Conservation (phyloP, 2,888 invertebrate genomes). For the Cerastoderma edule region DNA sequence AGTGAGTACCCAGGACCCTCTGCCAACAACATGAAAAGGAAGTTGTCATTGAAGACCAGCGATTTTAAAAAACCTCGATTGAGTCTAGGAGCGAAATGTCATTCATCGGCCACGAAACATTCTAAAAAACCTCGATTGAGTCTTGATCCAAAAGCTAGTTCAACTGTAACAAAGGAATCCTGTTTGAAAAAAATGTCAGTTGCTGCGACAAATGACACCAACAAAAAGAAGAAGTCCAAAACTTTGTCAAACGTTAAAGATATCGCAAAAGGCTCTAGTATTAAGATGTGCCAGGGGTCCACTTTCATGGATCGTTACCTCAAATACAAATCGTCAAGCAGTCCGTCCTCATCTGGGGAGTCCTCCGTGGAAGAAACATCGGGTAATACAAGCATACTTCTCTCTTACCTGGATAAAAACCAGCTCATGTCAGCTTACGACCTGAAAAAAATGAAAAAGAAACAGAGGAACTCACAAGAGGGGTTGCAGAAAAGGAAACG, state of each 20-base stretch:
- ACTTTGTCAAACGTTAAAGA: too few species aligned
- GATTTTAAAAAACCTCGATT: too few species aligned
- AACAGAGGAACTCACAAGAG: too few species aligned
- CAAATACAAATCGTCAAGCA: neutral
- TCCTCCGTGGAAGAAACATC: neutral
- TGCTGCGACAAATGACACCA: neutral
- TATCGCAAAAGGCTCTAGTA: too few species aligned
- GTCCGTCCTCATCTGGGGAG: neutral
- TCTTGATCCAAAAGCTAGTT: too few species aligned
- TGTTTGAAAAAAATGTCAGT: neutral
- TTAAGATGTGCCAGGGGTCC: too few species aligned
- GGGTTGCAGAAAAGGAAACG: neutral
- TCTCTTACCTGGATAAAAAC: neutral
- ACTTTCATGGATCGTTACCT: conserved; percentile 1
- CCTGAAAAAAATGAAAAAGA: neutral
- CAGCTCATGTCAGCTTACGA: neutral
- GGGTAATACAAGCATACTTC: too few species aligned
- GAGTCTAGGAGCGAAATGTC: too few species aligned
- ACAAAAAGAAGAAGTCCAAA: neutral
- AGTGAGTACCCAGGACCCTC: conserved; percentile 55
- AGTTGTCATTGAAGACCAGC: conserved; percentile 31
- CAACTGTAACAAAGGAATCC: neutral
- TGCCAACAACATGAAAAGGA: conserved; percentile 32
- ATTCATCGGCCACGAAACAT: too few species aligned
- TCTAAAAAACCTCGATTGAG: too few species aligned